Base-by-base conservation (phyloP, 1,140 invertebrate genomes). In the Drosophila littoralis region DNA sequence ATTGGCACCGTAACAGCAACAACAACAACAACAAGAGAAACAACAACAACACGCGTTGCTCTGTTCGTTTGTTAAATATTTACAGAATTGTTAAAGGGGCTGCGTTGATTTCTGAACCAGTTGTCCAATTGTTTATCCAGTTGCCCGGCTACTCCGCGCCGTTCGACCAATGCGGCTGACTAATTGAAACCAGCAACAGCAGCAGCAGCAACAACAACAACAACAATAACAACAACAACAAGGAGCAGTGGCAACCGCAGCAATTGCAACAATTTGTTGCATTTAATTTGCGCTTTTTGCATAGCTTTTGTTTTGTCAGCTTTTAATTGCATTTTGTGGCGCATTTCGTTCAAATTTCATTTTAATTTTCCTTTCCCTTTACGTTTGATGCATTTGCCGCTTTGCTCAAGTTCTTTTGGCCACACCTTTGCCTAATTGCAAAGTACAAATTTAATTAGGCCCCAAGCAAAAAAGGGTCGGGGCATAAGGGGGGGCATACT, bases 261-360 rank as follows among this genome's bases (percentile, higher is more conserved):
- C 54, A 75, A 71, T 48, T 61, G 28, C 46, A 54, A 52, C 45
- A 79, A 58, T 65, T 72, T 72, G 79, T 82, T 85, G 79, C 75
- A 76, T 82, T 86, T 81, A 72, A 78, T 86, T 85, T 81, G 75
- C 69, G 63, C 50, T 81, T 81, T 85, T 77, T 64, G 59, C 32
- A 59, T 80, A 65, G n/a, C 68, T 74, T 65, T 70, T 48, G 60
- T 75, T 84, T 67, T 64, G 60, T 57, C 55, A 55, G 55, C 55
- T 57, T 70, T 76, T 85, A 77, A 79, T 88, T 82, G 82, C 75
- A 75, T 79, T 82, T 76, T 67, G 54, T 15, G 58, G 54, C 42
- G 12, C 17, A 65, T 59, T 66, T 68, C 50, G 43, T 38, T 63
- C 33, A 66, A 74, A 81, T 86, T 81, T 61, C 63, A 81, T 71